phyloP scores from a whole-genome alignment of 2,113 vertebrate genomes.

The Marmota flaviventris region DNA sequence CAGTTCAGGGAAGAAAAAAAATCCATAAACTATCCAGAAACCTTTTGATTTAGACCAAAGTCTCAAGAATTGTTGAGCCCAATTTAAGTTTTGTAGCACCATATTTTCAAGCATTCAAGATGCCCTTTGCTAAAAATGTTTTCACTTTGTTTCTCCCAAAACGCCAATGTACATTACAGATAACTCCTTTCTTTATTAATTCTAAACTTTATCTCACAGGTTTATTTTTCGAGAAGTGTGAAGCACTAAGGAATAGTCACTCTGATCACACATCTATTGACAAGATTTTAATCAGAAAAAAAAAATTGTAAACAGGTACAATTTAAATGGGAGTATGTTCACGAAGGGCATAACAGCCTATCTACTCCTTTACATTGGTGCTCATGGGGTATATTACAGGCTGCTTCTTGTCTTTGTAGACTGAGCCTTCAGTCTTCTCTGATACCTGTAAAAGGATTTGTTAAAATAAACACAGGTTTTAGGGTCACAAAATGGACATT shows the following conservation, averaged over 20 bases:
- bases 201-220: slow-evolving; percentile 2
- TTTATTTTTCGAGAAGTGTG: background rate
- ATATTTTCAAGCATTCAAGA: slow-evolving; percentile 50
- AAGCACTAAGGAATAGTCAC: background rate
- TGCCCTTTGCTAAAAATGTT: slow-evolving; percentile 60
- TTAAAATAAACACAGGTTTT: background rate
- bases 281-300: slow-evolving; percentile 38
- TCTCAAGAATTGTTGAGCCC: slow-evolving; percentile 54
- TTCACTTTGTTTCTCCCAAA: slow-evolving; percentile 65
- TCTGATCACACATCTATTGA: background rate
- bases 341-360: background rate
- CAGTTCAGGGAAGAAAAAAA: slow-evolving; percentile 17
- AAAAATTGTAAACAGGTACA: background rate
- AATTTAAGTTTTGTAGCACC: slow-evolving; percentile 66
- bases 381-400: background rate
- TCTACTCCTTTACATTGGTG: background rate
- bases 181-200: slow-evolving; percentile 42
- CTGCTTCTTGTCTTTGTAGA: background rate
- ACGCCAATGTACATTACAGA: slow-evolving; percentile 5
- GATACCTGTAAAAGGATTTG: background rate
- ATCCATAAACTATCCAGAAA: slow-evolving; percentile 48
- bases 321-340: background rate
- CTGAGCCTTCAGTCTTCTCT: background rate
- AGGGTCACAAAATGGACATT: background rate
- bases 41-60: slow-evolving; percentile 73